Evolutionary conservation across 2,797 vertebrate species (phyloP), one percentile per base, ranked within the genome.

Genomic region (Natrix natrix): DNA sequence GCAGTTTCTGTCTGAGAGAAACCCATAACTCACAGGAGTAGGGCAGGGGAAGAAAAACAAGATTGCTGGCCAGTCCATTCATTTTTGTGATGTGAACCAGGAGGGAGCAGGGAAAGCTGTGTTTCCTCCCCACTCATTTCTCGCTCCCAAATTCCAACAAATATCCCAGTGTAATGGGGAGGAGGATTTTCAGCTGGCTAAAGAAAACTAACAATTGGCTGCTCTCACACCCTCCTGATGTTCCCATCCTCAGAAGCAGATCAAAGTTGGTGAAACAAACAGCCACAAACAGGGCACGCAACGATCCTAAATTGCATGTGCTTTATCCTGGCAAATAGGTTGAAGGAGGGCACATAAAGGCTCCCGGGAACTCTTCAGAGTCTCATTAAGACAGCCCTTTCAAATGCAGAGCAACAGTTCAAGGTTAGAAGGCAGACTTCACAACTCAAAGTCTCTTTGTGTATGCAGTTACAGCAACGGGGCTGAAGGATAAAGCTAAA

Each of bases 81-180:
- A 2, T 48, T 48, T 43, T 24, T 83, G 17, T 43, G 20, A 83
- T 48, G 74, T 48, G 8, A 83, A 83, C 74, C 11, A 83, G 37
- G 37, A 83, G 37, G 0, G 3, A 12, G 37, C 74, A 5, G 8
- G 10, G 74, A 24, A 83, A 83, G 37, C 20, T 48, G 37, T 1
- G 7, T 14, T 12, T 17, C 0, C n/a, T 1, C 13, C 4, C 5
- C 5, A 2, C 8, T 1, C 5, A 7, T 7, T 7, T 11, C 20
- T 3, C 37, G 0, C 0, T 5, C 4, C 37, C 37, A 83, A 48
- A 24, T 48, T 48, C 37, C 74, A 83, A 48, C 4, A 24, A 83
- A 83, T 83, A 48, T 48, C 37, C 37, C 74, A 83, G 20, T 12
- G 20, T 37, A 24, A 48, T 10, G 4, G 37, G 37, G 74, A 43